phyloP scores from a whole-genome alignment of 2,888 invertebrate genomes.

The Leptinotarsa peninsularis region DNA sequence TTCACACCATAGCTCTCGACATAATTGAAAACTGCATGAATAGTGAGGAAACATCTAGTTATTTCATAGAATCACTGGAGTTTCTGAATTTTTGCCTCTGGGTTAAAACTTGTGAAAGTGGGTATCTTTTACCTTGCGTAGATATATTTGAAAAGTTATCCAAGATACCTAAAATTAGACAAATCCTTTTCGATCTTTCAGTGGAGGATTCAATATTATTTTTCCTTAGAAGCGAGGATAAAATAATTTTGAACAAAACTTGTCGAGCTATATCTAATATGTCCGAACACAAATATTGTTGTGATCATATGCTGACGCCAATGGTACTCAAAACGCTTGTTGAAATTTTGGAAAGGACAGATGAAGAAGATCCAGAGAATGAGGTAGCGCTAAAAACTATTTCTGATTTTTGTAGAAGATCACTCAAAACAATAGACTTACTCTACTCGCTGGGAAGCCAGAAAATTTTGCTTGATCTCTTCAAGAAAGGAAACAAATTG shows the following conservation, averaged over 20 bases:
- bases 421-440: conserved; percentile 50
- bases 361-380: conserved; percentile 53
- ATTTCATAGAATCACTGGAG: conserved; percentile 56
- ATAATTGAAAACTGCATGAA: conserved; percentile 55
- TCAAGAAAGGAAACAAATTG: conserved; percentile 47
- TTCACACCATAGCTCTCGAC: conserved; percentile 48
- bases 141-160: conserved; percentile 53
- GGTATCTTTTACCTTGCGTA: conserved; percentile 47
- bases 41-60: conserved; percentile 51
- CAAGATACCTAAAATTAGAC: conserved; percentile 52
- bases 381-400: conserved; percentile 55
- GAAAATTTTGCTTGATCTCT: conserved; percentile 50
- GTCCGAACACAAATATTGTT: conserved; percentile 57
- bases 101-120: conserved; percentile 53
- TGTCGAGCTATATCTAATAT: conserved; percentile 57
- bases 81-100: conserved; percentile 57
- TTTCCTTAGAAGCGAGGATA: conserved; percentile 53
- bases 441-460: conserved; percentile 48
- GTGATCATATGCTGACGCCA: conserved; percentile 57
- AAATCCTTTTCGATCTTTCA: conserved; percentile 57
- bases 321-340: conserved; percentile 51
- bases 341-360: conserved; percentile 49
- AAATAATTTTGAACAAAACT: conserved; percentile 52
- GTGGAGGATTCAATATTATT: conserved; percentile 56
- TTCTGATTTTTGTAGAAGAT: conserved; percentile 51